Conservation (phyloP, 2,888 invertebrate species). For the Frankliniella fusca region DNA sequence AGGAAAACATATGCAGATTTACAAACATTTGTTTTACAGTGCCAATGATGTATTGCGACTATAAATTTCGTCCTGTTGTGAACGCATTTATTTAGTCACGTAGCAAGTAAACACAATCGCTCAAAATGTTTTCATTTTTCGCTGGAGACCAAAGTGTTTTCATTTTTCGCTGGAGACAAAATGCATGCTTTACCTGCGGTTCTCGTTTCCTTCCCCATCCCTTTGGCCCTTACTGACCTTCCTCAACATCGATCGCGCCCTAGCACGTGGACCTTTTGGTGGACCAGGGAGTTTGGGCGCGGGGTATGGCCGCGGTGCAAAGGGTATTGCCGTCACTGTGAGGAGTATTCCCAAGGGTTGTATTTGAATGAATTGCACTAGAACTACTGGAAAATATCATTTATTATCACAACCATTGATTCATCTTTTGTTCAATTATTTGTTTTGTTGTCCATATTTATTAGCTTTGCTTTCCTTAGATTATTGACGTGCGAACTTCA, state of each 20-base stretch:
- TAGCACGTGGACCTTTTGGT: background rate
- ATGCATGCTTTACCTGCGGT: background rate
- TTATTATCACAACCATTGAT: too few species aligned
- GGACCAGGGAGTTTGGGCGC: background rate
- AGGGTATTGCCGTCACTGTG: background rate
- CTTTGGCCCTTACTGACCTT: background rate
- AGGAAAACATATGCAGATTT: too few species aligned
- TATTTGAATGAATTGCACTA: too few species aligned
- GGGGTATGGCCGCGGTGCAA: background rate
- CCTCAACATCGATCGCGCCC: background rate
- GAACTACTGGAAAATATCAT: too few species aligned
- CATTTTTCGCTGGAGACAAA: background rate
- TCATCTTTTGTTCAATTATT: background rate
- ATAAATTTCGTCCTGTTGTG: too few species aligned
- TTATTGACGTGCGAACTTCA: background rate
- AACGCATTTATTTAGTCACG: too few species aligned
- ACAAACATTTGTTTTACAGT: too few species aligned
- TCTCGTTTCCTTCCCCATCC: background rate
- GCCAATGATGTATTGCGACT: too few species aligned
- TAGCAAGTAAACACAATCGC: too few species aligned
- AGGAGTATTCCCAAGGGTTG: too few species aligned
- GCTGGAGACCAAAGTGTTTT: too few species aligned
- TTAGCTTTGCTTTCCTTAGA: background rate
- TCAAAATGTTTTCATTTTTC: too few species aligned
- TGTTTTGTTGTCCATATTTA: background rate